These are phyloP conservation scores for Xiphophorus couchianus DNA, from an alignment of 2,113 vertebrate genomes.

Conservation along the genomic window DNA sequence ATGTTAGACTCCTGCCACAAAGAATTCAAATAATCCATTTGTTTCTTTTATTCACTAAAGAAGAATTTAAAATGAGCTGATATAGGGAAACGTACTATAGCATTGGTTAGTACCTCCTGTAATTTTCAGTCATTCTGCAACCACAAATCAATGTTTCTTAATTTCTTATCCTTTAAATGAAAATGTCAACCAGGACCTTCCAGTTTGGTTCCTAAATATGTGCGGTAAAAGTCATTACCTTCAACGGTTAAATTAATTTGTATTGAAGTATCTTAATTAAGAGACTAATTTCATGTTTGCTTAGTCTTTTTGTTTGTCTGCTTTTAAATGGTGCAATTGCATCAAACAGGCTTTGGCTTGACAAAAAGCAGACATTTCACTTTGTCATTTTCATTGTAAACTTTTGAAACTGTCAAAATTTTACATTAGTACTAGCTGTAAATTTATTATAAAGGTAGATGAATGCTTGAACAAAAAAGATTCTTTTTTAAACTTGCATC, in stretches of 20 bases:
- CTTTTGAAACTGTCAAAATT: no score
- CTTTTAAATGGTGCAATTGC: no score
- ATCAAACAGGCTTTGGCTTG: no score
- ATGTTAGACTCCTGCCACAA: neutral
- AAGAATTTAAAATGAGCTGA: neutral
- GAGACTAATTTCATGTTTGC: neutral
- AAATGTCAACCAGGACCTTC: neutral
- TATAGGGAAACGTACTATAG: neutral
- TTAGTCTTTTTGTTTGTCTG: neutral
- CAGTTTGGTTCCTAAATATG: neutral
- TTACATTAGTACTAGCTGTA: no score
- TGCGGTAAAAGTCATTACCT: neutral
- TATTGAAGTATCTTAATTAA: neutral
- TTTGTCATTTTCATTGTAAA: no score
- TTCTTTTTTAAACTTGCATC: no score
- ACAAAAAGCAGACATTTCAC: no score
- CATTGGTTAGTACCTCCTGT: neutral
- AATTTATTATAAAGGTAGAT: no score
- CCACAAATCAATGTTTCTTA: neutral
- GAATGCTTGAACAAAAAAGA: no score
- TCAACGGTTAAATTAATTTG: neutral
- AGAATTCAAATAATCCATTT: neutral
- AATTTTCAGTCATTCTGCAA: neutral
- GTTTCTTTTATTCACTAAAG: neutral
- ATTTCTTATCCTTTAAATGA: neutral